Evolutionary conservation across 2,113 vertebrate genomes (phyloP), one percentile per base, ranked within the genome.

Genomic region (Carassius gibelio): DNA sequence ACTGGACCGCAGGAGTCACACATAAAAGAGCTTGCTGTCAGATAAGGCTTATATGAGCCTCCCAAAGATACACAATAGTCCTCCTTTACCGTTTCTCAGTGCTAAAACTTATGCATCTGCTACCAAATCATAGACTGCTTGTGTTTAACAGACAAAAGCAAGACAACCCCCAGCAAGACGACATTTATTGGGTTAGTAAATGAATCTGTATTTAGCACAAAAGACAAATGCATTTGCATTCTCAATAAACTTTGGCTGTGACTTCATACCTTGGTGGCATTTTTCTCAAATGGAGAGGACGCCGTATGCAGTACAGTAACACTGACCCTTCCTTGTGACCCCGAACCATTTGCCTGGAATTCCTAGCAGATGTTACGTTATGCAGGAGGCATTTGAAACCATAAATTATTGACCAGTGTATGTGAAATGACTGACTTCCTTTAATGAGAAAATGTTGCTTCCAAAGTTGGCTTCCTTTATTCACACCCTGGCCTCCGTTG

Each of bases 341-440:
- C 2, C 81, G 77, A 48, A 83, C 93, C 93, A 94, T 94, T 94
- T 93, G 93, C 91, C 71, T 26, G 66, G 17, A 26, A 59, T 45
- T 21, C 84, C 68, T 84, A 38, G 90, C 87, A 86, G 68, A 88
- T 86, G 87, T 85, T 86, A 86, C 71, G 86, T 88, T 90, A 81
- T 83, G 84, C 78, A 82, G 87, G 77, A 89, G 48, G 86, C 90
- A 89, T 91, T 64, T 68, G 68, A 88, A 89, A 91, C 88, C 91
- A 84, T 90, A 90, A 90, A 92, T 94, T 91, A 83, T 71, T 79
- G 74, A 84, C 89, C 90, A 86, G 42, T 84, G 86, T n/a, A 89
- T 87, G 91, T 92, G 93, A 94, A 94, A 93, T 38, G 82, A 86
- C 89, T 45, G 85, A 93, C 93, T 93, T 95, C 94, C 92, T 93